Evolutionary conservation across 2,888 invertebrate genomes (phyloP).

Genomic region (Lacanobia wlatinum): DNA sequence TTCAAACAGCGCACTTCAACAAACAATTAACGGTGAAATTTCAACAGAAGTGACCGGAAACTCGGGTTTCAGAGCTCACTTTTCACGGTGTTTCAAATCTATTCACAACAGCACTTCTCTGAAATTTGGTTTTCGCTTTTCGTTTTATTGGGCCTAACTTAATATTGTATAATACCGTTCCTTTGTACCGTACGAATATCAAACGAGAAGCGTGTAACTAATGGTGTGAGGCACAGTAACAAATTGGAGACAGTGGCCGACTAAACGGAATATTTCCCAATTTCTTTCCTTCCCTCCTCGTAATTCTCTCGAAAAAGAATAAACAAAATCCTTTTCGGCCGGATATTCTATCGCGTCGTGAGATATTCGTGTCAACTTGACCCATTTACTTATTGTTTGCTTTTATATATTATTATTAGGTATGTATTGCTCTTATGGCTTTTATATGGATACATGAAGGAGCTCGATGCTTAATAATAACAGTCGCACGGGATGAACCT

Average conservation of each 20-base stretch:
- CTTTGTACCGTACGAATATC: conserved; percentile 61
- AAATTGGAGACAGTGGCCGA: conserved; percentile 76
- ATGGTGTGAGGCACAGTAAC: conserved; percentile 76
- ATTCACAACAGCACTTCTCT: not conserved
- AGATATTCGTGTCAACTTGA: conserved; percentile 69
- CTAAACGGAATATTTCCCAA: conserved; percentile 78
- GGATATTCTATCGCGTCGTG: conserved; percentile 66
- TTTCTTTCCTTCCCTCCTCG: conserved; percentile 70
- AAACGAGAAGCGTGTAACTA: conserved; percentile 71
- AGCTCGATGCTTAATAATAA: too few species aligned
- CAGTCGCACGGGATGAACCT: too few species aligned
- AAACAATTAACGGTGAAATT: too few species aligned
- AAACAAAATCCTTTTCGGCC: conserved; percentile 71
- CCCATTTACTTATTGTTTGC: conserved; percentile 66
- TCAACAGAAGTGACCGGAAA: too few species aligned
- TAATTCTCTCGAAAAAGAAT: conserved; percentile 73
- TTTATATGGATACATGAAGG: not conserved
- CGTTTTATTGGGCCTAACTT: conserved; percentile 44
- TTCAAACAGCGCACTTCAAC: too few species aligned
- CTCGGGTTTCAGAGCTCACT: too few species aligned
- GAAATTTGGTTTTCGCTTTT: conserved; percentile 32
- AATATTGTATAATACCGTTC: conserved; percentile 48
- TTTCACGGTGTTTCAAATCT: not conserved
- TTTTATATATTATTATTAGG: conserved; percentile 40
- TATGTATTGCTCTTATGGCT: conserved; percentile 1